Evolutionary conservation across 1,140 invertebrate genomes (phyloP), one percentile per base, ranked within the genome.

Genomic region (Euwallacea similis): DNA sequence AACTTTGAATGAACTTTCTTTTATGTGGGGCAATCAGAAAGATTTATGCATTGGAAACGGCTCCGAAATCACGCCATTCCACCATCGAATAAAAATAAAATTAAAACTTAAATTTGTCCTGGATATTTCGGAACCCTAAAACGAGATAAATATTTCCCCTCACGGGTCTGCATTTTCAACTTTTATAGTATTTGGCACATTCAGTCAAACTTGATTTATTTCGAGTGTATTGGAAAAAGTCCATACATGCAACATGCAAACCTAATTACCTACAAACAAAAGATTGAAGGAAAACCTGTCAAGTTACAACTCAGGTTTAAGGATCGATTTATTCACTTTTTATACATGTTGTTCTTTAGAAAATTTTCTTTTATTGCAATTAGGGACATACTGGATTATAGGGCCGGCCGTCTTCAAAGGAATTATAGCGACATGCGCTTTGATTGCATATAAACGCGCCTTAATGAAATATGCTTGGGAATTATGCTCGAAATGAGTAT

Each of bases 81-180:
- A 50, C 46, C 13, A 50, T 13, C 46, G 9, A 50, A 50, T 50
- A 50, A 50, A 50, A 50, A 50, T 50, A 50, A 50, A 50, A 50
- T 50, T 50, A 50, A 50, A 50, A 50, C 46, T 50, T 50, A 50
- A 50, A 50, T 10, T 50, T 50, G 46, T 50, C 46, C 46, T 50
- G 46, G 13, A 50, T 13, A 13, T 50, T 33, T 50, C 9, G 46
- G 46, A 50, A 50, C 9, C 13, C 46, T 50, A 10, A 10, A 50
- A 50, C 46, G 46, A 50, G 46, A 50, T 50, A 50, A 50, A 50
- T 50, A 50, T 50, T 50, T 11, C 9, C 9, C 46, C 46, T 50
- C 46, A 10, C 13, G 46, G 46, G 46, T 11, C 46, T 50, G 46
- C 9, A 11, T 50, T 50, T 50, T 13, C 46, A 50, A 50, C 9